phyloP scores from a whole-genome alignment of 1,140 invertebrate species.

The Triops cancriformis region DNA sequence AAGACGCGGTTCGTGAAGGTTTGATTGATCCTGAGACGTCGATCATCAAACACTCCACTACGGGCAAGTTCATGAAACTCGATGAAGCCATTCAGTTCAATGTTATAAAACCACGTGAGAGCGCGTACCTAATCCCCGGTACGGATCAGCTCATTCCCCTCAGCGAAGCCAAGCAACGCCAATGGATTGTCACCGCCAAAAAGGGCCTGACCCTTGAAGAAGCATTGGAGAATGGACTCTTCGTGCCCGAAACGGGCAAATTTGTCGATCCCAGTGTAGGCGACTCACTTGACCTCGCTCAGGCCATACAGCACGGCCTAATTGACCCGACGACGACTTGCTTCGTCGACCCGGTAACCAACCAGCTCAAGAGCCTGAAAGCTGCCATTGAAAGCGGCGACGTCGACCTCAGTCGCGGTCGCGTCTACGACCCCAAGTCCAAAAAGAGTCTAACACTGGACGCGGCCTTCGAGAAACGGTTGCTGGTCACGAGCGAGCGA shows the following conservation, averaged over 20 bases:
- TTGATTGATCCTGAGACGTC: constrained; percentile 72
- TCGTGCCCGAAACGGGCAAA: constrained; percentile 64
- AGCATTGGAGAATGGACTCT: constrained; percentile 63
- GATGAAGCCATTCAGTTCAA: constrained; percentile 61
- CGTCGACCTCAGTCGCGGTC: constrained; percentile 63
- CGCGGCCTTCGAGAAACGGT: constrained; percentile 55
- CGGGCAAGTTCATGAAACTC: constrained; percentile 61
- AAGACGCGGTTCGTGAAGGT: constrained; percentile 65
- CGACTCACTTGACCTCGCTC: constrained; percentile 56
- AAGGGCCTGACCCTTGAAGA: constrained; percentile 65
- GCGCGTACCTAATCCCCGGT: constrained; percentile 56
- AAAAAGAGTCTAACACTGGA: constrained; percentile 62
- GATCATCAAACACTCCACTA: constrained; percentile 61
- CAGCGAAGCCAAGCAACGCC: constrained; percentile 57
- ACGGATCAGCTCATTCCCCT: constrained; percentile 51
- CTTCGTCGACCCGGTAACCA: constrained; percentile 63
- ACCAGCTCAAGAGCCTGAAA: constrained; percentile 59
- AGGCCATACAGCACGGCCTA: constrained; percentile 60
- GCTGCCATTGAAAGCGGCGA: constrained; percentile 69
- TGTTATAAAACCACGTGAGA: constrained; percentile 62
- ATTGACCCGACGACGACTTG: constrained; percentile 67
- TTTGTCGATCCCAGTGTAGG: constrained; percentile 65
- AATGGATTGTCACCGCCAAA: constrained; percentile 62
- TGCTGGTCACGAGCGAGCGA: constrained; percentile 62
- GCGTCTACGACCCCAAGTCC: constrained; percentile 65